phyloP scores from a whole-genome alignment of 2,113 vertebrate genomes.

The Balaeniceps rex region DNA sequence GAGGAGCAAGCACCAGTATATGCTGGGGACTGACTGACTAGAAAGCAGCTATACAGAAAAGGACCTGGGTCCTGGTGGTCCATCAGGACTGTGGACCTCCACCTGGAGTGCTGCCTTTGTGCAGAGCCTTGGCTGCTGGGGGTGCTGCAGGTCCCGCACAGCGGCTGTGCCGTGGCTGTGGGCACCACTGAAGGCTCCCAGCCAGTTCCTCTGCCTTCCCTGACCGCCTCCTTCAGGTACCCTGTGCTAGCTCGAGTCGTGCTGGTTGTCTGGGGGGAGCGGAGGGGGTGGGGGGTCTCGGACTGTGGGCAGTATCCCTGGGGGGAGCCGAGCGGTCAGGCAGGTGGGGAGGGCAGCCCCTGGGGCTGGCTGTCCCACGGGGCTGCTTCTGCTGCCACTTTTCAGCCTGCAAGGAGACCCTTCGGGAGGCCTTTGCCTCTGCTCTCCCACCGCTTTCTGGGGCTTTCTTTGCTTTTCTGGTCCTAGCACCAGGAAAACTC shows the following conservation, averaged over 20 bases:
- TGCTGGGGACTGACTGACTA: too few relatives aligned
- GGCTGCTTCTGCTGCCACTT: neutral
- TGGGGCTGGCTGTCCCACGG: neutral
- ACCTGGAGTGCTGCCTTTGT: neutral
- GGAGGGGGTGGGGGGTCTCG: accelerated
- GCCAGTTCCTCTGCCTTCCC: neutral
- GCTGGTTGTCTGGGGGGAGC: neutral
- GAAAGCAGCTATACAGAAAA: neutral
- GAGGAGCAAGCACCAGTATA: neutral
- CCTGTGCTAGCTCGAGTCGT: accelerated
- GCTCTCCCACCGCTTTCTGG: neutral
- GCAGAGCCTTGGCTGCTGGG: neutral
- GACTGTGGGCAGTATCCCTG: neutral
- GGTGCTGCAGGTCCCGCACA: accelerated
- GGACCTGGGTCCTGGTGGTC: too few relatives aligned
- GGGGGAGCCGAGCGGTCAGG: neutral
- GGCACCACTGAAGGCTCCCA: too few relatives aligned
- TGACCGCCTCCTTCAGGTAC: neutral
- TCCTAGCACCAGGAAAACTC: neutral
- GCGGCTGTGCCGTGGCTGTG: neutral
- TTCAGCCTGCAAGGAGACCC: neutral
- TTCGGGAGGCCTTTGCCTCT: neutral
- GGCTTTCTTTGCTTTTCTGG: neutral
- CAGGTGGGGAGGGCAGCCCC: too few relatives aligned
- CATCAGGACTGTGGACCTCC: neutral